A percentile compares a stretch with the other conserved stretches of the same genome.
Conservation (phyloP, 2,797 vertebrate species). For the Caiman crocodilus region DNA sequence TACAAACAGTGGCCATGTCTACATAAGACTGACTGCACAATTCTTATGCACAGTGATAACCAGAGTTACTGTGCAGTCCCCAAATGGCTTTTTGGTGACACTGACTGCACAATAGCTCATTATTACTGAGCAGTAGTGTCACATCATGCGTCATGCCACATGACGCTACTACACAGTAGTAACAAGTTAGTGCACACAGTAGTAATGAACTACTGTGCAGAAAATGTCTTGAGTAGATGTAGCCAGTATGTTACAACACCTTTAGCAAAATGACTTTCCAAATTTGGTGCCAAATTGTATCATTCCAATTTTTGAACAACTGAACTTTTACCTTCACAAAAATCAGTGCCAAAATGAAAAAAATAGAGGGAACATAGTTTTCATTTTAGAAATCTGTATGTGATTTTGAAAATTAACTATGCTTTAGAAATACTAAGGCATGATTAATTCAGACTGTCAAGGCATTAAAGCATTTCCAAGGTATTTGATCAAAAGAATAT, state of each 20-base stretch:
- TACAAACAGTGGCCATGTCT: neutral
- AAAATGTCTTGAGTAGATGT: no score
- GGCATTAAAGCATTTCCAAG: constrained; percentile 63
- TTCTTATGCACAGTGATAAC: no score
- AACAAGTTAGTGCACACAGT: no score
- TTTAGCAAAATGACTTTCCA: constrained; percentile 5
- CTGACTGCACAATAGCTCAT: no score
- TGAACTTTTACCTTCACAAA: constrained; percentile 2
- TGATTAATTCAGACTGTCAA: constrained; percentile 62
- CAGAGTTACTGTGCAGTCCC: no score
- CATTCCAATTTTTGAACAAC: neutral
- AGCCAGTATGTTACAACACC: neutral
- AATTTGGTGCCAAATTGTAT: neutral
- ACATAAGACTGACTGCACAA: no score
- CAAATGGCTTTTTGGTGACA: no score
- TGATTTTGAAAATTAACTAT: constrained; percentile 60
- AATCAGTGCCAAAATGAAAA: neutral
- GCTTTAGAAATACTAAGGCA: constrained; percentile 54
- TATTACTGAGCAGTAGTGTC: no score
- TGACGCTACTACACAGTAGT: no score
- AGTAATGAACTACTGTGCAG: no score
- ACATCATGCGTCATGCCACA: no score
- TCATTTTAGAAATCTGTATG: constrained; percentile 66
- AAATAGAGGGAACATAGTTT: neutral
- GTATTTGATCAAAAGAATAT: constrained; percentile 72